Conservation (phyloP, 2,888 invertebrate species). For the Coelinius sp. region DNA sequence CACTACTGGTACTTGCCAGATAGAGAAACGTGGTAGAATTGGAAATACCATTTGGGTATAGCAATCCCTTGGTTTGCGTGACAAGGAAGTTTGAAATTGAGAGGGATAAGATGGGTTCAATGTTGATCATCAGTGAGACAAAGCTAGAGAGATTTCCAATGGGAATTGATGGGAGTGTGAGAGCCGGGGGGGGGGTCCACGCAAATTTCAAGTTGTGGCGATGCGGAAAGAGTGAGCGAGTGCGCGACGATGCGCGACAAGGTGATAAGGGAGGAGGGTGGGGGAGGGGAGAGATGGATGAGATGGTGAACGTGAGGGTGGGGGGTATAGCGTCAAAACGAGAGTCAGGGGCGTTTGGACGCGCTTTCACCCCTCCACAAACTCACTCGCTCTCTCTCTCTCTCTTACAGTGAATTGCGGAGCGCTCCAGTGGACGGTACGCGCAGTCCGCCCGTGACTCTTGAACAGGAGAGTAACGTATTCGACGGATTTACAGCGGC, state of each 20-base stretch:
- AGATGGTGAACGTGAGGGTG: background rate
- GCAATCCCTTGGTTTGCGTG: background rate
- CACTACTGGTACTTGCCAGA: background rate
- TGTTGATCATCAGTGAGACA: slow-evolving; percentile 29
- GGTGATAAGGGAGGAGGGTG: slow-evolving; percentile 13
- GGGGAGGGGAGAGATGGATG: background rate
- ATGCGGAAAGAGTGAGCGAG: slow-evolving; percentile 27
- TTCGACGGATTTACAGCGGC: slow-evolving; percentile 4
- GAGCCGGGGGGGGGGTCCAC: background rate
- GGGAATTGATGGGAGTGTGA: slow-evolving; percentile 42
- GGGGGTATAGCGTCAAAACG: slow-evolving; percentile 29
- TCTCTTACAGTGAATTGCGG: slow-evolving; percentile 16
- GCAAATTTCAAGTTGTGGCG: slow-evolving; percentile 15
- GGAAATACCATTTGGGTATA: background rate
- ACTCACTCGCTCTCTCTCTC: slow-evolving; percentile 40
- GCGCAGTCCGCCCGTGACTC: slow-evolving; percentile 66
- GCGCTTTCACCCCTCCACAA: slow-evolving; percentile 40
- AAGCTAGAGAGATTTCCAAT: slow-evolving; percentile 40
- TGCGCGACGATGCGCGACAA: slow-evolving; percentile 20
- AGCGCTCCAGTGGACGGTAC: slow-evolving; percentile 49
- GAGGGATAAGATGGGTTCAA: slow-evolving; percentile 8
- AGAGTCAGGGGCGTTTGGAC: slow-evolving; percentile 50
- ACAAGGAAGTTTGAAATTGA: slow-evolving; percentile 19
- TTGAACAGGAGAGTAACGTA: slow-evolving; percentile 61
- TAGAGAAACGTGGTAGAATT: background rate